Base-by-base conservation (phyloP, 2,888 invertebrate genomes). In the Leptopilina syphax region DNA sequence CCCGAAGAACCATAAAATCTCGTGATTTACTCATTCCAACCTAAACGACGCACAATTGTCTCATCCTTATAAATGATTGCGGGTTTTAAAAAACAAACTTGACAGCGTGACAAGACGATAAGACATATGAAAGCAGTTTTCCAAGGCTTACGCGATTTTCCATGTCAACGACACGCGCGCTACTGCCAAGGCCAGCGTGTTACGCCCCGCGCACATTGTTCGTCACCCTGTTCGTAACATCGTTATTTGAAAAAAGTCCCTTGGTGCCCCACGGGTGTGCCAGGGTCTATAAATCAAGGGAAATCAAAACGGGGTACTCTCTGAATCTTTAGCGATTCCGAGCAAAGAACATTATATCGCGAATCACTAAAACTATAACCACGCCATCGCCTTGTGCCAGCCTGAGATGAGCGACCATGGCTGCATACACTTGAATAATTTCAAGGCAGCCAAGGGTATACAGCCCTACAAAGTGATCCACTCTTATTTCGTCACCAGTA, bases 401-500 rank as follows among this genome's bases (percentile, higher is more conserved):
- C 86, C 86, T 90, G 90, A 91, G 73, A 73, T 94, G 95, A 94
- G 94, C 93, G 94, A 94, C 93, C 93, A 93, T 94, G 95, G 95
- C 91, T 97, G 97, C 92, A 94, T 95, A 92, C 97, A 97, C 93
- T 93, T 97, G 90, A 95, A 94, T 92, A 94, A 95, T 93, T 96
- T 96, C 93, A 97, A 97, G 94, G 94, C 95, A 89, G 94, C 94
- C 77, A 95, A 95, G 92, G 96, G 96, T 87, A 94, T 95, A 84
- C 94, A 95, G 91, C 94, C 95, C 73, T 96, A 95, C 92, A 94
- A 94, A 93, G 94, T 97, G 87, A 96, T 98, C 87, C 96, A 97
- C 93, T 95, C 96, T 84, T 96, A 96, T 93, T 97, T 98, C 92
- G 96, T 97, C 80, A 95, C 97, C 84, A 96, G 96, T 91, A 95